Base-by-base conservation (phyloP, 2,888 invertebrate species). In the Drosophila trichaetosa region DNA sequence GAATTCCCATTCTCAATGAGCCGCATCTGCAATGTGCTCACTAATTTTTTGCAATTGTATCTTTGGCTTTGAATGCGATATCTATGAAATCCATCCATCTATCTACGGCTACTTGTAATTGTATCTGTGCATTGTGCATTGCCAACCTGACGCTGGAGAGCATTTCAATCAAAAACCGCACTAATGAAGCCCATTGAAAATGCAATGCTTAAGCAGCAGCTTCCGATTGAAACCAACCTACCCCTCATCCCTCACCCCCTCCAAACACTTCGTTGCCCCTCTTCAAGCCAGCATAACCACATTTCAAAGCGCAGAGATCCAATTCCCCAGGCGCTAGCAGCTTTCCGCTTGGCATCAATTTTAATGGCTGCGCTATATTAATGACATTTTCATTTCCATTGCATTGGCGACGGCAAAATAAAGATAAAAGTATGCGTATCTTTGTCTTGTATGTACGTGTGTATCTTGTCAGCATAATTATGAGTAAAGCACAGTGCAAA, bases 311-410 rank as follows among this genome's bases (percentile, higher is more conserved):
- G 40, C 73, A 53, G 53, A 66, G 77, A 70, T 68, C 68, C 78
- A 61, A 79, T 78, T 78, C 78, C 78, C 78, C 61, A 69, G 78
- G 79, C 78, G 78, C 79, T 82, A 76, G 73, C 82, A 76, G 63
- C 69, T 85, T 84, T 84, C 83, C 80, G 81, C 87, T 74, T 69
- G 77, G 76, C 87, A 79, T 85, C 86, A 77, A 77, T 80, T 83
- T 89, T 90, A 88, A 87, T 89, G 87, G 86, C 85, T 82, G 79
- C 69, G 78, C 86, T 73, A 79, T 87, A 89, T 89, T 90, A 90
- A 90, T 88, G 90, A 90, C 88, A 89, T 90, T 85, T 85, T 82
- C 80, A 88, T 86, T 85, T 88, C 78, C 81, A 87, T 87, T 87
- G 87, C 87, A 79, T 77, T 59, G 83, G 67, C 67, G 66, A 42